phyloP scores from a whole-genome alignment of 92 coral and sea anemone species.

The Porites divaricata region DNA sequence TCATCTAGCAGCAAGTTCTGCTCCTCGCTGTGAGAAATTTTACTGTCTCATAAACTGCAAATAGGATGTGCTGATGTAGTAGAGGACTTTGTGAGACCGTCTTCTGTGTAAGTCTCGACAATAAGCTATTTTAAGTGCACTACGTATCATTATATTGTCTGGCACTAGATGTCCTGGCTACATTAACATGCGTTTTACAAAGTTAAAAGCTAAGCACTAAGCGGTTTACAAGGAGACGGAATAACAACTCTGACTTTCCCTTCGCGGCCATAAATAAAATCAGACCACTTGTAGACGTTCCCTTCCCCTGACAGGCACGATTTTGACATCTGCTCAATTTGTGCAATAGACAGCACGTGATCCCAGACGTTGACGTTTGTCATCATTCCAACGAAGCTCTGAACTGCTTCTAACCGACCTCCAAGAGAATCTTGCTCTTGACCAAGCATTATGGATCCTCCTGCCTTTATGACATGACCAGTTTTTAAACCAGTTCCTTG shows the following conservation, averaged over 20 bases:
- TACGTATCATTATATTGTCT: too few species aligned
- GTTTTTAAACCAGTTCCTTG: slow-evolving; percentile 21
- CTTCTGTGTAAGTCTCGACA: too few species aligned
- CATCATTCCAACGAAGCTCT: slow-evolving; percentile 24
- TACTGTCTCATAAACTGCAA: too few species aligned
- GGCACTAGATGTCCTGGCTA: too few species aligned
- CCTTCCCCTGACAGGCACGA: slow-evolving; percentile 18
- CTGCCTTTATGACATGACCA: slow-evolving; percentile 11
- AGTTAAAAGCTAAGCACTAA: too few species aligned
- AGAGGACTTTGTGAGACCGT: too few species aligned
- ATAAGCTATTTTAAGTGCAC: too few species aligned
- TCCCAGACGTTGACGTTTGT: slow-evolving; percentile 43
- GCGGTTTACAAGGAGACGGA: slow-evolving; percentile 19
- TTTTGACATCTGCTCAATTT: slow-evolving; percentile 4
- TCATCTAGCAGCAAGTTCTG: too few species aligned
- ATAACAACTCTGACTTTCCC: slow-evolving; percentile 34
- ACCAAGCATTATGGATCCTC: slow-evolving; percentile 29
- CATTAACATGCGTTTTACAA: too few species aligned
- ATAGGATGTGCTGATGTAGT: too few species aligned
- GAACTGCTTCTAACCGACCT: background rate
- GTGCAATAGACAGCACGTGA: background rate
- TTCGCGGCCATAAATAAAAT: slow-evolving; percentile 17
- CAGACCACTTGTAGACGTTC: slow-evolving; percentile 38
- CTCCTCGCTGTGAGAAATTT: too few species aligned
- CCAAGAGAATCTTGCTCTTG: slow-evolving; percentile 38